Conservation (phyloP, 2,797 vertebrate species). For the Rhynchotus rufescens region DNA sequence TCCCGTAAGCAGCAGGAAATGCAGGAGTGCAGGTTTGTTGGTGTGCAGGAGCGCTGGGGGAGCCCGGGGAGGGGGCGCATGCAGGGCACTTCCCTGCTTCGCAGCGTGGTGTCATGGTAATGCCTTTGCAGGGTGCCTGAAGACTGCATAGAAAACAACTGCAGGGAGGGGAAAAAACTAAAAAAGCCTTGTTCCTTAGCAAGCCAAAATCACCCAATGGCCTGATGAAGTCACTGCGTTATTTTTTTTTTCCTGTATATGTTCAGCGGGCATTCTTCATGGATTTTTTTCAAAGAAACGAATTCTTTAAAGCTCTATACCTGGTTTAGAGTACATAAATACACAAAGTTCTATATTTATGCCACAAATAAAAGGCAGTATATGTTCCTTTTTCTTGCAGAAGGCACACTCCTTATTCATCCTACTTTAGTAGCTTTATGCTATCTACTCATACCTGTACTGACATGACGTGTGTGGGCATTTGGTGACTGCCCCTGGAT, state of each 20-base stretch:
- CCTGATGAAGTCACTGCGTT: conserved; percentile 58
- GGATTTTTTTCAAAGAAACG: background rate
- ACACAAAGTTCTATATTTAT: background rate
- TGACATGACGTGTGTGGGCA: background rate
- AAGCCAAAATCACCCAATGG: conserved; percentile 28
- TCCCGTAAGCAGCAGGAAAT: background rate
- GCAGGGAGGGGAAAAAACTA: background rate
- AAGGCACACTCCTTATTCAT: background rate
- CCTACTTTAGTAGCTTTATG: background rate
- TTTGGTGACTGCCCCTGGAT: background rate
- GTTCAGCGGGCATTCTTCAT: background rate
- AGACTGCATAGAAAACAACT: conserved; percentile 68
- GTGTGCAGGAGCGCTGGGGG: conserved; percentile 14
- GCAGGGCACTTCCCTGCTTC: conserved; percentile 57
- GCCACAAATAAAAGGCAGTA: background rate
- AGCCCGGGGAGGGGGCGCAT: background rate
- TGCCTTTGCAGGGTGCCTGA: conserved; percentile 68
- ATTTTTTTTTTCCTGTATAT: background rate
- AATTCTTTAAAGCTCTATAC: background rate
- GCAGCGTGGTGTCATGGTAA: conserved; percentile 68
- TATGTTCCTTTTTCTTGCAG: background rate
- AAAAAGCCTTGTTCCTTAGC: background rate
- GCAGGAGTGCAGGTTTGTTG: background rate
- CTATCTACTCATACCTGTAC: background rate
- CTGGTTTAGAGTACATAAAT: background rate